These are phyloP conservation scores for Mystacides longicornis DNA, from an alignment of 2,888 invertebrate species.

Conservation along the genomic window DNA sequence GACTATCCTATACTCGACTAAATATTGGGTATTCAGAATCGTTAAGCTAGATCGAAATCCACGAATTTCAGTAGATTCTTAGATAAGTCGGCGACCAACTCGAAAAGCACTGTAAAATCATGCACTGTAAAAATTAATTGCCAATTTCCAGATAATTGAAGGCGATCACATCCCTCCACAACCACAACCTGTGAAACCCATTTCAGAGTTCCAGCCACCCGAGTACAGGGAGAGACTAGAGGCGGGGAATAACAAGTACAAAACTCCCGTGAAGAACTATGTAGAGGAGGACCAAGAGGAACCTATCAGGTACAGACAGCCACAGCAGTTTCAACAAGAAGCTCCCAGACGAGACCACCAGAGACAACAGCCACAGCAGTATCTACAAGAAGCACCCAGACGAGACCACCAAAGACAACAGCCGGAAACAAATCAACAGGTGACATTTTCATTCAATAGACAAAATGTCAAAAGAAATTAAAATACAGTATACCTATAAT, in stretches of 20 bases:
- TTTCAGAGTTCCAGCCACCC: conserved; percentile 18
- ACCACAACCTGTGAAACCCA: conserved; percentile 39
- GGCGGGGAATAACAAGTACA: conserved; percentile 6
- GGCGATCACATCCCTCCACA: conserved; percentile 46
- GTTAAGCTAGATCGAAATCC: too few relatives aligned
- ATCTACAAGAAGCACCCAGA: neutral
- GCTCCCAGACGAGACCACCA: neutral
- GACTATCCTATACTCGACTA: too few relatives aligned
- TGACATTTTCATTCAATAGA: conserved; percentile 31
- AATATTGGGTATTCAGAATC: too few relatives aligned
- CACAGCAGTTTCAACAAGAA: too few relatives aligned
- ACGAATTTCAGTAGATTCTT: too few relatives aligned
- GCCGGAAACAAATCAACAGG: conserved; percentile 38
- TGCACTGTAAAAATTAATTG: too few relatives aligned
- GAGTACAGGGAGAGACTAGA: conserved; percentile 12
- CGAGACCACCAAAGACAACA: too few relatives aligned
- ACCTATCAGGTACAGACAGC: conserved; percentile 31
- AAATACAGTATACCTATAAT: too few relatives aligned
- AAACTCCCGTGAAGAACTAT: conserved; percentile 35
- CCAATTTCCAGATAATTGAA: conserved; percentile 43
- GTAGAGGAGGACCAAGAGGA: conserved; percentile 32
- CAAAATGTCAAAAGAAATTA: conserved; percentile 30
- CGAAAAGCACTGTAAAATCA: too few relatives aligned
- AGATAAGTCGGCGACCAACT: too few relatives aligned
- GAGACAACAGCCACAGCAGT: neutral